Base-by-base conservation (phyloP, 1,140 invertebrate genomes). In the Oreohelix idahoensis region DNA sequence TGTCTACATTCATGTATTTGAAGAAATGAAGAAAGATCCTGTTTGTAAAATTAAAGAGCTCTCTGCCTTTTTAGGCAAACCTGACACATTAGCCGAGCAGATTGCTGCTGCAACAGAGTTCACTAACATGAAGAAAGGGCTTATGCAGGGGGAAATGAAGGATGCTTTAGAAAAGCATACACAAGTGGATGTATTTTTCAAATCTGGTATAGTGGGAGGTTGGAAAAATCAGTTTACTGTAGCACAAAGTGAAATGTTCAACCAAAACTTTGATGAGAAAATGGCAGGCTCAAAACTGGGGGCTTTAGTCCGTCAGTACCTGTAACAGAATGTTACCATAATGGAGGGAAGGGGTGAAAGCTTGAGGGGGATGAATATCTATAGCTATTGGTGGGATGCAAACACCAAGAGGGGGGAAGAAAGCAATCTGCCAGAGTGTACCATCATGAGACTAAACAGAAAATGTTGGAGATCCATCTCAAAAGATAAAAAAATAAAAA, bases 51-150 rank as follows among this genome's bases (percentile, higher is more conserved):
- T 74, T 35, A 39, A 26, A 42, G 11, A 26, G 1, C 29, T 74
- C 0, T 74, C 36, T 49, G 35, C 23, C 26, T 74, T 74, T 20
- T 35, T 74, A 13, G 38, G 23, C 2, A 39, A 49, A 26, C 38
- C 71, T 1, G 71, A 39, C 36, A 49, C 23, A 15, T 13, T 42
- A 23, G 36, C 42, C 5, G 71, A 74, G 8, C 36, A 74, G 38
- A 39, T 74, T 42, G 71, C 71, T 39, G 38, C 0, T 1, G 23
- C 15, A 42, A 74, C 71, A 11, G 42, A 49, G 23, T 74, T 74
- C 71, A 8, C 36, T 11, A 74, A 74, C 2, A 74, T 74, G 71
- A 74, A 74, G n/a, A n/a, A 58, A 58, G n/a, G n/a, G 15, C 15
- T n/a, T 17, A 58, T n/a, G n/a, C n/a, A n/a, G n/a, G n/a, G n/a